Conservation (phyloP, 2,797 vertebrate genomes). For the Urocyon cinereoargenteus region DNA sequence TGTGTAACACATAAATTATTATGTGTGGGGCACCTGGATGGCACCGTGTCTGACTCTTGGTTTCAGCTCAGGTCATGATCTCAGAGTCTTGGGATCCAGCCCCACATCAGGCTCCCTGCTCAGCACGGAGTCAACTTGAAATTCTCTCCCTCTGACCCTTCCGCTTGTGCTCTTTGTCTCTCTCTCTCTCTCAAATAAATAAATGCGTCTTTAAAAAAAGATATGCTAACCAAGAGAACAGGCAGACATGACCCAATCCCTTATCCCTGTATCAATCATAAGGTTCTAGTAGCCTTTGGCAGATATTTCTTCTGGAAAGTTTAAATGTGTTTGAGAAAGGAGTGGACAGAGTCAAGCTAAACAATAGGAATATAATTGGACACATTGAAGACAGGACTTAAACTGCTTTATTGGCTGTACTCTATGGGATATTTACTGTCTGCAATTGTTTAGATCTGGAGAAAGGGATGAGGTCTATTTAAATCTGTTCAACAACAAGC, state of each 20-base stretch:
- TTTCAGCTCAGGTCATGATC: neutral
- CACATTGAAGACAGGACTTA: conserved; percentile 24
- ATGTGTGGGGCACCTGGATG: neutral
- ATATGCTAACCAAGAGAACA: neutral
- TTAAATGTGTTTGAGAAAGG: conserved; percentile 37
- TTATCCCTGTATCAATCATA: neutral
- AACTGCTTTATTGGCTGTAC: conserved; percentile 59
- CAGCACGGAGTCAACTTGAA: neutral
- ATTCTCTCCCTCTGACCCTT: neutral
- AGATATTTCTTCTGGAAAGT: conserved; percentile 64
- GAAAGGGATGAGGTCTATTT: conserved; percentile 67
- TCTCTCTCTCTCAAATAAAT: neutral
- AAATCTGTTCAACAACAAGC: conserved; percentile 68
- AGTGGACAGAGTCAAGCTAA: conserved; percentile 51
- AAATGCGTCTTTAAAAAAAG: neutral
- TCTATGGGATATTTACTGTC: conserved; percentile 47
- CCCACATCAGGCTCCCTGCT: neutral
- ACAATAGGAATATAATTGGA: conserved; percentile 44
- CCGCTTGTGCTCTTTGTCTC: neutral
- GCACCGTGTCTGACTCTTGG: neutral
- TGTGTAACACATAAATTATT: neutral
- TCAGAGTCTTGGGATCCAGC: neutral
- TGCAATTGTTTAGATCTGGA: conserved; percentile 59
- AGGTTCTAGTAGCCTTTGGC: conserved; percentile 14
- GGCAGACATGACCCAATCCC: neutral